Conservation (phyloP, 2,888 invertebrate species). For the Tipula confusa region DNA sequence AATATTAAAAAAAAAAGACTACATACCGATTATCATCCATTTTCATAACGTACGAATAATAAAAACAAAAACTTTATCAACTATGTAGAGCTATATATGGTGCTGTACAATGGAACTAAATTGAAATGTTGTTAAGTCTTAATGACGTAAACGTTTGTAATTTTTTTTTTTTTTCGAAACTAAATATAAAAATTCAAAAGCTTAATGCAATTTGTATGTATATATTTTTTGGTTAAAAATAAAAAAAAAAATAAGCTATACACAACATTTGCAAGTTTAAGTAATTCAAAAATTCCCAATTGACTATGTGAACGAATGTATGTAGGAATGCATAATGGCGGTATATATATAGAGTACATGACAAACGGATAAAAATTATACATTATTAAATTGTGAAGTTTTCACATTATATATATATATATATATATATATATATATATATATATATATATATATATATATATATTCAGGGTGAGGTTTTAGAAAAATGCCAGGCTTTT, state of each 20-base stretch:
- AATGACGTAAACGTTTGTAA: not conserved
- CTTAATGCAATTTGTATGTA: constrained; percentile 12
- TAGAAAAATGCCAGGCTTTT: too few species aligned
- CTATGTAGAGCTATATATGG: not conserved
- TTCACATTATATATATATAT: too few species aligned
- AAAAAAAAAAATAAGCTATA: too few species aligned
- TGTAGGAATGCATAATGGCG: not conserved
- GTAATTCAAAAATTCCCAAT: not conserved
- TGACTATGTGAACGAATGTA: not conserved
- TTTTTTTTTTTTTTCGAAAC: not conserved
- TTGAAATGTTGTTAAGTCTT: not conserved
- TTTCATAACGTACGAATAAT: not conserved
- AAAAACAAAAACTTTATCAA: not conserved
- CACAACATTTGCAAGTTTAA: not conserved
- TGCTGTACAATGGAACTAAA: not conserved
- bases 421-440: too few species aligned
- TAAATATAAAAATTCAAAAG: not conserved
- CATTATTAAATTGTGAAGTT: not conserved
- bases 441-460: too few species aligned
- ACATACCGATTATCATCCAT: not conserved
- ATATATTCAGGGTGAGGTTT: too few species aligned
- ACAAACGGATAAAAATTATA: not conserved
- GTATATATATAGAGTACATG: not conserved
- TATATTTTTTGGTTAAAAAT: not conserved
- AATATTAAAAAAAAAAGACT: not conserved